Evolutionary conservation across 2,888 invertebrate species (phyloP), one percentile per base, ranked within the genome.

Genomic region (Lacanobia wlatinum): DNA sequence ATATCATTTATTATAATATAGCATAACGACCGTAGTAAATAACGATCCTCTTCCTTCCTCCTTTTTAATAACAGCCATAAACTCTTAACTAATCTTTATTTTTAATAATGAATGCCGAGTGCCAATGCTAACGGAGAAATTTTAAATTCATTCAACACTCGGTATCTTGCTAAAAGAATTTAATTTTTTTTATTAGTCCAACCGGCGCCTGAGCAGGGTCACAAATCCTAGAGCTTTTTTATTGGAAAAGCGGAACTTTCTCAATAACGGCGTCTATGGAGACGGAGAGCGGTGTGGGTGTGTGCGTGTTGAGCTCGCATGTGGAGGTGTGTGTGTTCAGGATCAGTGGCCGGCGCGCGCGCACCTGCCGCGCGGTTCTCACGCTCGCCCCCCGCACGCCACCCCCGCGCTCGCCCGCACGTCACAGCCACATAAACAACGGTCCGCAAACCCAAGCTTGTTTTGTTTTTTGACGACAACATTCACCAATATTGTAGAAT

Each of bases 321-420:
- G 85, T 85, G 84, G 78, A 68, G 76, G 92, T 93, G 93, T 91
- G 92, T 85, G 93, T 89, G 94, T 93, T 92, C 94, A 96, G 96
- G 96, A 96, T 95, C 96, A 96, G 95, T 96, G 96, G 94, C 95
- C 96, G 93, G 93, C 93, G 92, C 92, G 91, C 92, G 95, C 95
- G 95, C 96, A 95, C 96, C 96, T 96, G 96, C 95, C 95, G 95
- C 94, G 89, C 82, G 89, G 94, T 96, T 96, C 96, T 95, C 96
- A 96, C 96, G 96, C 91, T 90, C 92, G 87, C 92, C 87, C 87
- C 89, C 89, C 88, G 87, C 88, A 79, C 88, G 83, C 70, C 86
- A 65, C 87, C 85, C 84, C 81, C 87, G 72, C 85, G 70, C 78
- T 87, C 88, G 82, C 84, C 88, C 89, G 93, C 92, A 95, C 95